Base-by-base conservation (phyloP, 2,888 invertebrate species). In the Brenthis hecate region DNA sequence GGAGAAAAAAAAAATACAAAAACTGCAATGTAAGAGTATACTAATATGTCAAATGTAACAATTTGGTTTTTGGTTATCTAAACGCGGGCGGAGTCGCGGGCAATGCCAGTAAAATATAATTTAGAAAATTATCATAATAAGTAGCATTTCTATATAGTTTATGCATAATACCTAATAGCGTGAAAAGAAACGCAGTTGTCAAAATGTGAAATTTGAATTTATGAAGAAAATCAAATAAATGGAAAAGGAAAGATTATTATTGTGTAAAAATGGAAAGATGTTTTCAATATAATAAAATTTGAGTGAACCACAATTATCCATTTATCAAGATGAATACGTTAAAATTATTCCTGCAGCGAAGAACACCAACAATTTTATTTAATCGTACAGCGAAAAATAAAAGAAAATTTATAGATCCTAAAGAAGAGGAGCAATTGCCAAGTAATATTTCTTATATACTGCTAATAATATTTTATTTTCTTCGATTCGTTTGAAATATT, bases 361-460 rank as follows among this genome's bases (percentile, higher is more conserved):
- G 78, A 74, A 74, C 68, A 66, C 68, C 76, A 19, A 70, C 71
- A 68, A 57, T 81, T 28, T 43, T 81, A 56, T 50, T 73, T n/a
- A 79, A 72, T 56, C 85, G 88, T n/a, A 72, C 76, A 73, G 88
- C 83, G 3, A 89, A 90, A 1, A 85, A 85, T 11, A 92, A 89
- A 80, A 91, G 91, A 89, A 89, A 94, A 93, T 87, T 93, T 79
- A 84, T 93, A 72, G 86, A 92, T 73, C 85, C 86, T 0, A 85
- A 89, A 71, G 89, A 92, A 77, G 92, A 91, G 65, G 88, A 93
- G 60, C 81, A 87, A 56, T 79, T 94, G 68, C 94, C 94, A 81
- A 89, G 92, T 91, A 84, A 83, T 72, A 71, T 58, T 56, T 23
- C 47, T 60, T 28, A 43, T 28, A 6, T 47, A 13, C 6, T 32